A percentile compares a stretch with the other conserved stretches of the same genome.
Evolutionary conservation across 2,888 invertebrate genomes (phyloP).

Genomic region (Troides oblongomaculatus): DNA sequence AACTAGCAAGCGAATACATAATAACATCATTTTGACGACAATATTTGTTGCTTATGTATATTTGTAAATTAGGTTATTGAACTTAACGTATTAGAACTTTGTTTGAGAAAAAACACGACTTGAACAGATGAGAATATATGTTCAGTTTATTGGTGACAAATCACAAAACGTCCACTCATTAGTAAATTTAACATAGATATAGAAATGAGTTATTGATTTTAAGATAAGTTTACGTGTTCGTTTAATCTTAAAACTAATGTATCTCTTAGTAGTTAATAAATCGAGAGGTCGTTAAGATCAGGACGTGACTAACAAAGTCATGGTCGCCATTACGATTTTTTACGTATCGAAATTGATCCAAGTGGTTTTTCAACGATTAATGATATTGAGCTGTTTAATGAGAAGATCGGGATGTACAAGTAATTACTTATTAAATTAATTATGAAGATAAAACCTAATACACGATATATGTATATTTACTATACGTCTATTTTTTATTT

Average conservation of each 20-base stretch:
- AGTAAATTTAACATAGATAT: background rate
- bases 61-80: background rate
- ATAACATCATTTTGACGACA: no score
- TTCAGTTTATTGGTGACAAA: background rate
- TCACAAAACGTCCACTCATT: background rate
- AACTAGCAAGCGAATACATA: background rate
- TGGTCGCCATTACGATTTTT: conserved; percentile 20
- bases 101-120: background rate
- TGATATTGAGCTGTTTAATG: conserved; percentile 1
- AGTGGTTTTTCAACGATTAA: conserved; percentile 12
- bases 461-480: background rate
- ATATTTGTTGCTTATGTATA: no score
- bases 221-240: background rate
- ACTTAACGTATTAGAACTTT: background rate
- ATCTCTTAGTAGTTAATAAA: background rate
- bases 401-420: background rate
- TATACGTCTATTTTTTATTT: no score
- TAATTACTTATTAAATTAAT: background rate
- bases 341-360: conserved; percentile 12
- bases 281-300: conserved; percentile 6
- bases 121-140: background rate
- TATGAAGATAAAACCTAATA: background rate
- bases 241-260: background rate
- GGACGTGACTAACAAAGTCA: conserved; percentile 27
- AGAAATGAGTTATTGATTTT: background rate